Conservation (phyloP, 2,797 vertebrate genomes). For the Labroides dimidiatus region DNA sequence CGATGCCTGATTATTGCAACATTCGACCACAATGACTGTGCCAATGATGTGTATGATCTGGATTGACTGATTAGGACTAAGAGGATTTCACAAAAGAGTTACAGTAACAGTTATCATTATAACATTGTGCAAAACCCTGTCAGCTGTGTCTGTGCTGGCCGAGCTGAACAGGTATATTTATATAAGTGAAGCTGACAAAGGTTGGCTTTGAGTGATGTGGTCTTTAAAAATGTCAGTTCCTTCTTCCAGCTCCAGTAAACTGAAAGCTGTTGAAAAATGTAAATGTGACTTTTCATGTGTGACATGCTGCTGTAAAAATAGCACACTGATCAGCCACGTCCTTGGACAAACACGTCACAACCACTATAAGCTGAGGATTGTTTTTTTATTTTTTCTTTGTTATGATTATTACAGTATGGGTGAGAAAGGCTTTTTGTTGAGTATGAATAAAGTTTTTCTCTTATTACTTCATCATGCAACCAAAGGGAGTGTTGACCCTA, state of each 20-base stretch:
- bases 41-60: not conserved
- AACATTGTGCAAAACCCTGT: not conserved
- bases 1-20: slow-evolving; percentile 37
- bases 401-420: not conserved
- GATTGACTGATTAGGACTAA: not conserved
- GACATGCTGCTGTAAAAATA: not conserved
- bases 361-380: not conserved
- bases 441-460: not conserved
- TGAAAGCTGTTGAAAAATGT: slow-evolving; percentile 6
- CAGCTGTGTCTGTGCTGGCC: not conserved
- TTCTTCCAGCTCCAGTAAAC: not conserved
- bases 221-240: slow-evolving; percentile 10
- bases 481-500: not conserved
- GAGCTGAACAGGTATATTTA: not conserved
- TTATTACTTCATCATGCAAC: not conserved
- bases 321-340: not conserved
- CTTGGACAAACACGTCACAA: not conserved
- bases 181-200: not conserved
- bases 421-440: not conserved
- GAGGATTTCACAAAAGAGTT: slow-evolving; percentile 6
- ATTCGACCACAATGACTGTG: slow-evolving; percentile 39
- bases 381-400: not conserved
- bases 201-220: not conserved
- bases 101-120: not conserved
- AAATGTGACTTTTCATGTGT: slow-evolving; percentile 13